Conservation (phyloP, 2,888 invertebrate species). For the Megalurothrips usitatus region DNA sequence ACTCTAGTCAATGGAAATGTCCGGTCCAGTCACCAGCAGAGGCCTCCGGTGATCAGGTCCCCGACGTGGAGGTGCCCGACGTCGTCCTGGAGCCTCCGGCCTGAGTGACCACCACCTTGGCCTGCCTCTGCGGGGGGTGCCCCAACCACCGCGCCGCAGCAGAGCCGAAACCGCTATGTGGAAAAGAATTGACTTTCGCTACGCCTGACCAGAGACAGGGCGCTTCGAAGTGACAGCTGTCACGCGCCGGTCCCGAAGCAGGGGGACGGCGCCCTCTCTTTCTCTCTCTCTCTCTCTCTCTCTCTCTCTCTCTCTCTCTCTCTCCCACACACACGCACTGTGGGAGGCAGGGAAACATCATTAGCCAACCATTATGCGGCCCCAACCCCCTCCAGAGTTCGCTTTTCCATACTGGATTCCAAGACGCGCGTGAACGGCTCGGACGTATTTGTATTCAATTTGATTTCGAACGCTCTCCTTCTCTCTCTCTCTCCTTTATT, state of each 20-base stretch:
- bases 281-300: too few relatives aligned
- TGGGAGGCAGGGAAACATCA: conserved; percentile 1
- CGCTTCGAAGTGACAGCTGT: conserved; percentile 13
- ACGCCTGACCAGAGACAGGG: conserved; percentile 1
- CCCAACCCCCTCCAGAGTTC: neutral
- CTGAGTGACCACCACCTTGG: too few relatives aligned
- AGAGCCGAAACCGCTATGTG: too few relatives aligned
- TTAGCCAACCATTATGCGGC: conserved; percentile 18
- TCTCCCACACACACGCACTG: neutral
- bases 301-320: too few relatives aligned
- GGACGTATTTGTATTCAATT: neutral
- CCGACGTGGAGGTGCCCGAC: too few relatives aligned
- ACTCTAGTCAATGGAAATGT: too few relatives aligned
- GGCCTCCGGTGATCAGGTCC: too few relatives aligned
- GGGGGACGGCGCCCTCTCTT: neutral
- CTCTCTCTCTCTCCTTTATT: neutral
- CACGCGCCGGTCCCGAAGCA: neutral
- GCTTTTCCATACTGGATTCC: neutral
- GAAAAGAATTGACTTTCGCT: neutral
- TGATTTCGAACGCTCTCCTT: neutral
- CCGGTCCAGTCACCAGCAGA: too few relatives aligned
- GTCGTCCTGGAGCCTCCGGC: too few relatives aligned
- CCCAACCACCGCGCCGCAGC: neutral
- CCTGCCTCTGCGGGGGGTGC: too few relatives aligned
- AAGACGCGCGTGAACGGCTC: conserved; percentile 12